Percentiles rank a stretch among this genome's conserved stretches.
Conservation (phyloP, 2,113 vertebrate species). For the Phainopepla nitens region DNA sequence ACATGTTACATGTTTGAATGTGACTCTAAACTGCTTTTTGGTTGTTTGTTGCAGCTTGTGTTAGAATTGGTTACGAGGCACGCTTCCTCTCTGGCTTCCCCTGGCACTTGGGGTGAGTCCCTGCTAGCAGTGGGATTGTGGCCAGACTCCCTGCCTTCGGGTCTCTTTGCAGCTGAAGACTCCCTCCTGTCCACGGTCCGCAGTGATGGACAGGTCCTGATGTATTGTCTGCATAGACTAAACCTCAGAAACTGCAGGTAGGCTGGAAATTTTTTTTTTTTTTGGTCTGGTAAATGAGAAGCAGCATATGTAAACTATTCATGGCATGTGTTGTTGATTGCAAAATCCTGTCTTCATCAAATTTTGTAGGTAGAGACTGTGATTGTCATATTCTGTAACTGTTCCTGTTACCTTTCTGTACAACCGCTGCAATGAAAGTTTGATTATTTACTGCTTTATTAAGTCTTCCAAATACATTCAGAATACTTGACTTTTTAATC, state of each 20-base stretch:
- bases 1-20: neutral
- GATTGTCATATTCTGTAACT: neutral
- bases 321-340: neutral
- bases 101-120: conserved; percentile 74
- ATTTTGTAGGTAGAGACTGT: neutral
- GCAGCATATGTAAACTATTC: neutral
- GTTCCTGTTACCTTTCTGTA: neutral
- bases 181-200: conserved; percentile 84
- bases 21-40: neutral
- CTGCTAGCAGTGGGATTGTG: conserved; percentile 88
- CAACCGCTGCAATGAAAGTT: neutral
- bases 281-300: neutral
- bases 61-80: conserved; percentile 81
- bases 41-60: conserved; percentile 71
- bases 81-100: conserved; percentile 74
- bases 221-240: conserved; percentile 86
- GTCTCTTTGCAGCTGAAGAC: conserved; percentile 84
- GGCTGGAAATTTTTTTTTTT: neutral
- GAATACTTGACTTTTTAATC: neutral
- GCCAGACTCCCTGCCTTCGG: conserved; percentile 87
- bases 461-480: neutral
- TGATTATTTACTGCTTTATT: neutral
- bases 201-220: conserved; percentile 87
- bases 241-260: conserved; percentile 84
- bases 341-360: neutral